Evolutionary conservation across 2,113 vertebrate species (phyloP).

Genomic region (Phalacrocorax aristotelis): DNA sequence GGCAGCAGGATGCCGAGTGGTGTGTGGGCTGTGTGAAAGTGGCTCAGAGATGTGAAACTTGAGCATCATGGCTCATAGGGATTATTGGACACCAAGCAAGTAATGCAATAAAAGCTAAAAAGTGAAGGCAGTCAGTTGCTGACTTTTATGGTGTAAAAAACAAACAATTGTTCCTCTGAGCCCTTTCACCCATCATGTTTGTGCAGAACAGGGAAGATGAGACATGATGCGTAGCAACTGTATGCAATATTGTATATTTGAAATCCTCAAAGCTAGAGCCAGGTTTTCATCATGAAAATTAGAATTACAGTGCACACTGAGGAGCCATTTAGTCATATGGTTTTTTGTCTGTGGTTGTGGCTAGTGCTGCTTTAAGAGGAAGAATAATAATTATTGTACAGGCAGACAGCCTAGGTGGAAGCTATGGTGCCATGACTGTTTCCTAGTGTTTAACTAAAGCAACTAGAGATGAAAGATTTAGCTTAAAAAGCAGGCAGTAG

Average conservation of each 20-base stretch:
- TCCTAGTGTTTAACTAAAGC: background rate
- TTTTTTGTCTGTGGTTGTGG: background rate
- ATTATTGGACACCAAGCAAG: background rate
- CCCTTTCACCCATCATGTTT: background rate
- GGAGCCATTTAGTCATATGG: background rate
- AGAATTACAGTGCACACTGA: background rate
- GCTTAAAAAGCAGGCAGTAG: background rate
- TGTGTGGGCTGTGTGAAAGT: constrained; percentile 42
- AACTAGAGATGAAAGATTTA: background rate
- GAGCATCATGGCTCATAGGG: background rate
- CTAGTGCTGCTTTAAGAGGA: background rate
- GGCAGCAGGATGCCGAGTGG: constrained; percentile 33
- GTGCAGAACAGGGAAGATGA: background rate
- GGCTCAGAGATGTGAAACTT: constrained; percentile 21
- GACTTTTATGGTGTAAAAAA: background rate
- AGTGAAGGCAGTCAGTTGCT: background rate
- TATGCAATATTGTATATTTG: background rate
- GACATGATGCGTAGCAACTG: background rate
- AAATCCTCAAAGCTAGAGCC: background rate
- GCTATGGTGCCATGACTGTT: background rate
- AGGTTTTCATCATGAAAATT: background rate
- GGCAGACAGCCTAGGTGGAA: background rate
- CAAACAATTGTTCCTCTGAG: background rate
- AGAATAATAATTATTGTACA: background rate
- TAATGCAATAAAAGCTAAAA: background rate